Percentiles rank a stretch among this genome's conserved stretches.
phyloP scores from a whole-genome alignment of 2,797 vertebrate genomes.

The Onychomys leucogaster region DNA sequence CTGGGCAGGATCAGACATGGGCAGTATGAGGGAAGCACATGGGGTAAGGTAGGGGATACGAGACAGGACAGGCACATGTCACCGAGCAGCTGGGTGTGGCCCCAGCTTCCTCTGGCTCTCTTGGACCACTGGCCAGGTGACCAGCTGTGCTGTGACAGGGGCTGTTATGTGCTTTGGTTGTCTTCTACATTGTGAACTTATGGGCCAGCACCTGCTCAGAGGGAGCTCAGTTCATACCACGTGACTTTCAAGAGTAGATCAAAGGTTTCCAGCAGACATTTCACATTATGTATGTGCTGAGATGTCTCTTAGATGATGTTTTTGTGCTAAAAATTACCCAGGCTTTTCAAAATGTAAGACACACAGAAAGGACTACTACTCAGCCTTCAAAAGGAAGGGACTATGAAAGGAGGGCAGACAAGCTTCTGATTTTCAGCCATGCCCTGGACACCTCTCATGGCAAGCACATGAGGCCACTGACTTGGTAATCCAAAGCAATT shows the following conservation, averaged over 20 bases:
- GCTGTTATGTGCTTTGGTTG: rapidly evolving
- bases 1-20: neutral
- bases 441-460: neutral
- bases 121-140: neutral
- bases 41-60: neutral
- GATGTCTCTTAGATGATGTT: neutral
- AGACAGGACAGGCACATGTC: too few relatives aligned
- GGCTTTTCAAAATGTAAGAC: neutral
- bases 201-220: neutral
- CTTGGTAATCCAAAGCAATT: neutral
- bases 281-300: neutral
- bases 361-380: neutral
- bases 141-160: neutral
- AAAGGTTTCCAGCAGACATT: neutral
- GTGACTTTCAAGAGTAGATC: neutral
- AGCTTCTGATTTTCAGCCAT: too few relatives aligned
- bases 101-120: neutral
- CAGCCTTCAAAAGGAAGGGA: neutral
- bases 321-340: neutral
- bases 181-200: neutral
- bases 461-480: neutral
- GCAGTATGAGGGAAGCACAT: neutral
- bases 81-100: neutral
- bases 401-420: neutral
- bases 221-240: neutral